A percentile compares a stretch with the other conserved stretches of the same genome.
These are phyloP conservation scores for Harpalus rubripes DNA, from an alignment of 2,888 invertebrate genomes.

Conservation along the genomic window DNA sequence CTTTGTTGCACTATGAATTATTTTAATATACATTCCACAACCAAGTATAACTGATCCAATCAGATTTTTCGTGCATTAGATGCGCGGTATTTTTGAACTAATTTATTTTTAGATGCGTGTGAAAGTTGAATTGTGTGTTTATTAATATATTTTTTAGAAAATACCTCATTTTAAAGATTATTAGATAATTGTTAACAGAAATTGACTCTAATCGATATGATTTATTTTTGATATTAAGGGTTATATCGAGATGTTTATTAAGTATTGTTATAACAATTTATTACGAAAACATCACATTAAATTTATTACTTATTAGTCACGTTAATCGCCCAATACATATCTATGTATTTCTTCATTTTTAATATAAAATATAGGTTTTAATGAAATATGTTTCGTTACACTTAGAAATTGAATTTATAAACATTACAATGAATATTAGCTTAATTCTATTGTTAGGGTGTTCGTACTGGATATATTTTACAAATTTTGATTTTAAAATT, in stretches of 20 bases:
- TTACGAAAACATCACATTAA: slow-evolving; percentile 41
- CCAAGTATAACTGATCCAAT: slow-evolving; percentile 58
- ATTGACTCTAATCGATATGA: slow-evolving; percentile 58
- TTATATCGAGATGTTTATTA: slow-evolving; percentile 55
- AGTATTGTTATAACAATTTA: slow-evolving; percentile 46
- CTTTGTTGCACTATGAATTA: slow-evolving; percentile 64
- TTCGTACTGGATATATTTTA: too few species aligned
- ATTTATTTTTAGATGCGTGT: slow-evolving; percentile 57
- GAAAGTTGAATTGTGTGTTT: slow-evolving; percentile 55
- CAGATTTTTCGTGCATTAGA: slow-evolving; percentile 62
- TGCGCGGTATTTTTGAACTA: slow-evolving; percentile 56
- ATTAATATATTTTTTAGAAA: slow-evolving; percentile 62
- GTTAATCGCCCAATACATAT: slow-evolving; percentile 45
- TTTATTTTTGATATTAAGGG: slow-evolving; percentile 66
- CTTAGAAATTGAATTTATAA: too few species aligned
- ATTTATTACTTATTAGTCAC: slow-evolving; percentile 37
- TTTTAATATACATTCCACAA: slow-evolving; percentile 64
- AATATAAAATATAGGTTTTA: neutral
- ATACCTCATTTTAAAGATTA: slow-evolving; percentile 65
- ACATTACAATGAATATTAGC: too few species aligned
- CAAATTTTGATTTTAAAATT: too few species aligned
- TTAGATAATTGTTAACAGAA: slow-evolving; percentile 53
- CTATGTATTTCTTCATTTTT: neutral
- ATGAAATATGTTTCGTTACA: too few species aligned
- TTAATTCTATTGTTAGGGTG: too few species aligned